These are phyloP conservation scores for Oriolus oriolus DNA, from an alignment of 2,113 vertebrate species.

Conservation along the genomic window DNA sequence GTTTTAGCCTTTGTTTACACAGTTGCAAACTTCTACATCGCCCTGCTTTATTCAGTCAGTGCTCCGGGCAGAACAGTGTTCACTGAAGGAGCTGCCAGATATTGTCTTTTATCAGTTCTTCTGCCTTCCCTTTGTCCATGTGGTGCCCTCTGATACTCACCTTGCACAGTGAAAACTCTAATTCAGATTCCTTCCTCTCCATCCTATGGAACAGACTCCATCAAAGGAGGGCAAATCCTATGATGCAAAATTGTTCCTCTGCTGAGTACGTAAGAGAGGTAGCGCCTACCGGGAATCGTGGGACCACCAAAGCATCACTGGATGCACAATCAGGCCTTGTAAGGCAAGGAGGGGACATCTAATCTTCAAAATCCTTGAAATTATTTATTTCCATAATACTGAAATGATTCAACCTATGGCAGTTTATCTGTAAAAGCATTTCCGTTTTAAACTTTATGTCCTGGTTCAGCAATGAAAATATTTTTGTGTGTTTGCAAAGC, in stretches of 20 bases:
- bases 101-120: background rate
- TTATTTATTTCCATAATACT: background rate
- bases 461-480: background rate
- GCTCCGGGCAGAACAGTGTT: background rate
- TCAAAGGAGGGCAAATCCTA: background rate
- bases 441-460: background rate
- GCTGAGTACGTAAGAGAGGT: background rate
- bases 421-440: background rate
- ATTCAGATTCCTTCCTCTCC: background rate
- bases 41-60: background rate
- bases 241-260: background rate
- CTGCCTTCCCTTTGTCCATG: background rate
- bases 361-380: background rate
- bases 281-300: background rate
- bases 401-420: background rate
- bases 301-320: background rate
- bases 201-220: fast-evolving
- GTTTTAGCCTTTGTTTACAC: background rate
- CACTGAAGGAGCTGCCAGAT: background rate
- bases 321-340: background rate
- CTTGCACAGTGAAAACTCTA: background rate
- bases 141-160: background rate
- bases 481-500: background rate
- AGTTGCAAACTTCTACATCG: background rate
- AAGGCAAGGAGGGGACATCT: fast-evolving